Conservation (phyloP, 1,140 invertebrate species). For the Asobara japonica region DNA sequence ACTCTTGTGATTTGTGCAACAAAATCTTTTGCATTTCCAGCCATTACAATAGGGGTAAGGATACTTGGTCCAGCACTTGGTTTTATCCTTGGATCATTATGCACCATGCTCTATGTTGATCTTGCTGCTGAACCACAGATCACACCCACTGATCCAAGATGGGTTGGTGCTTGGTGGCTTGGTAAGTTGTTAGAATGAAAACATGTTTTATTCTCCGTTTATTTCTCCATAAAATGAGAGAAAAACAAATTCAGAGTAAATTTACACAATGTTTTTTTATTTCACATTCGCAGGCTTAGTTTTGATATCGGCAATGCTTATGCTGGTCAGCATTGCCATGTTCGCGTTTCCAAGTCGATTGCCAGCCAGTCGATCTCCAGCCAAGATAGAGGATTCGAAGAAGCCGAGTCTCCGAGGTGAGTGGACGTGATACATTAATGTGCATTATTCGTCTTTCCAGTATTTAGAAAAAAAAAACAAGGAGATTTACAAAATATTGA, state of each 20-base stretch:
- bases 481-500: background rate
- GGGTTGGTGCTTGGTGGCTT: slow-evolving; percentile 94
- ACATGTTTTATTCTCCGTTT: background rate
- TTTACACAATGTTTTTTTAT: background rate
- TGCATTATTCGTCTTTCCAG: background rate
- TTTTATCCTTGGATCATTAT: slow-evolving; percentile 90
- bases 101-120: slow-evolving; percentile 88
- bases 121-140: slow-evolving; percentile 79
- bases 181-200: slow-evolving; percentile 66
- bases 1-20: slow-evolving; percentile 29
- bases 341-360: slow-evolving; percentile 85
- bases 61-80: slow-evolving; percentile 91
- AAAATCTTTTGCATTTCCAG: slow-evolving; percentile 66
- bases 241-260: background rate
- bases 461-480: background rate
- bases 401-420: slow-evolving; percentile 71
- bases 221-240: background rate
- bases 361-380: slow-evolving; percentile 64
- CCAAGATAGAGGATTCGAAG: slow-evolving; percentile 63
- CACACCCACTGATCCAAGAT: slow-evolving; percentile 84
- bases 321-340: slow-evolving; percentile 85
- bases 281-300: slow-evolving; percentile 72
- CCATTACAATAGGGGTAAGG: slow-evolving; percentile 90
- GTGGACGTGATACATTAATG: slow-evolving; percentile 20
- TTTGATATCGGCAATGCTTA: slow-evolving; percentile 80